Percentiles rank a stretch among this genome's conserved stretches.
Conservation (phyloP, 2,888 invertebrate species). For the Amphiduros pacificus region DNA sequence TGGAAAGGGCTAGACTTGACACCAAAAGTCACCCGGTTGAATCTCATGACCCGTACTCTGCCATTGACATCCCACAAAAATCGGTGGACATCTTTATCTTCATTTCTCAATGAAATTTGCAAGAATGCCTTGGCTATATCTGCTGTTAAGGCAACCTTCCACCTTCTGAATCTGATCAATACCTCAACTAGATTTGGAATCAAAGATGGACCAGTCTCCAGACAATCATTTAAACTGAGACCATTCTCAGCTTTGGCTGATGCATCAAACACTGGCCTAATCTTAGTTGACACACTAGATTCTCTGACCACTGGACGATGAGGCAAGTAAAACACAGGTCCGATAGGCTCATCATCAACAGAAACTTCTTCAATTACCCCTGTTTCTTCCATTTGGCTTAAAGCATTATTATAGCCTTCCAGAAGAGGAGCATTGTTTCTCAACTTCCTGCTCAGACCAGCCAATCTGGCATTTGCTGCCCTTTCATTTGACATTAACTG, state of each 20-base stretch:
- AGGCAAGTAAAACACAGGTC: slow-evolving; percentile 2
- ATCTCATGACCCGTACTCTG: slow-evolving; percentile 3
- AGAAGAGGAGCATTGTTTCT: not conserved
- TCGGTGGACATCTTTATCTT: slow-evolving; percentile 12
- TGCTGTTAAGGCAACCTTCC: slow-evolving; percentile 5
- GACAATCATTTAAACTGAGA: slow-evolving; percentile 10
- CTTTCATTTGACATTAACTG: too few relatives aligned
- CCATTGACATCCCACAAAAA: slow-evolving; percentile 14
- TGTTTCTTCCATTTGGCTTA: not conserved
- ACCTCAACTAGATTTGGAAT: slow-evolving; percentile 16
- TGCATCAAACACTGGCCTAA: slow-evolving; percentile 5
- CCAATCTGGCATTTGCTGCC: too few relatives aligned
- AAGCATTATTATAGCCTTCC: not conserved
- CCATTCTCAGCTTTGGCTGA: not conserved
- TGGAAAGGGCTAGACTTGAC: slow-evolving; percentile 15
- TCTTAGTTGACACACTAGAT: not conserved
- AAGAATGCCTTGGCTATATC: slow-evolving; percentile 13
- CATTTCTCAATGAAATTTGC: not conserved
- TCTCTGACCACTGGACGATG: slow-evolving; percentile 4
- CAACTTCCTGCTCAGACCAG: too few relatives aligned
- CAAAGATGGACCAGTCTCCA: slow-evolving; percentile 11
- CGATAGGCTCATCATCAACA: too few relatives aligned
- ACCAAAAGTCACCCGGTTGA: slow-evolving; percentile 15
- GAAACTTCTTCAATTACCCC: not conserved
- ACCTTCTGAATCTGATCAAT: slow-evolving; percentile 8